Evolutionary conservation across 2,888 invertebrate genomes (phyloP).

Genomic region (Bedellia somnulentella): DNA sequence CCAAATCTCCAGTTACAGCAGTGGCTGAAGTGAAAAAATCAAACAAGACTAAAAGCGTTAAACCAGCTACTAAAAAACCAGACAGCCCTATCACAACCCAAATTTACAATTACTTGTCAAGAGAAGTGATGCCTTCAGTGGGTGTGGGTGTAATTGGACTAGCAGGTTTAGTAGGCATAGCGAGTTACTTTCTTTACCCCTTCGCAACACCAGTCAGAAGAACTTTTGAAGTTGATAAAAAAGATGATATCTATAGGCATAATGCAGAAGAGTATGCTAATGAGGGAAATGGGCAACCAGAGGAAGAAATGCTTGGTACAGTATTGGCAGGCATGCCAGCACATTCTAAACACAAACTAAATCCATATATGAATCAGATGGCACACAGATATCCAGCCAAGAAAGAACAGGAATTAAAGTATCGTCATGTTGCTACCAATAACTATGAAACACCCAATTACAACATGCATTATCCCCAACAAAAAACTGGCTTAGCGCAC

Average conservation of each 20-base stretch:
- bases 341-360: conserved; percentile 43
- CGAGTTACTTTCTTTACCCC: conserved; percentile 77
- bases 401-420: conserved; percentile 47
- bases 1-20: conserved; percentile 15
- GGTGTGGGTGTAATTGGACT: conserved; percentile 76
- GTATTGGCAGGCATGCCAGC: conserved; percentile 71
- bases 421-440: conserved; percentile 39
- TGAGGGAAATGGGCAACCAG: conserved; percentile 68
- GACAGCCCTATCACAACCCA: conserved; percentile 70
- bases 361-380: conserved; percentile 48
- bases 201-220: conserved; percentile 68
- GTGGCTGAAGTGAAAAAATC: conserved; percentile 13
- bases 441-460: conserved; percentile 37
- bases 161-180: conserved; percentile 73
- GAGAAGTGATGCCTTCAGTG: conserved; percentile 81
- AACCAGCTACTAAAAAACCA: conserved; percentile 32
- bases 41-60: conserved; percentile 57
- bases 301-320: conserved; percentile 76
- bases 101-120: conserved; percentile 75
- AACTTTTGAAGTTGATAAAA: conserved; percentile 66
- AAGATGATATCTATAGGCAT: conserved; percentile 67
- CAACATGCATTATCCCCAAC: conserved; percentile 43
- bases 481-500: conserved; percentile 51
- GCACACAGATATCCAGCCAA: conserved; percentile 37
- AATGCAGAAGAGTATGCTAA: conserved; percentile 68